A percentile compares a stretch with the other conserved stretches of the same genome.
Conservation (phyloP, 1,140 invertebrate species). For the Cydia amplana region DNA sequence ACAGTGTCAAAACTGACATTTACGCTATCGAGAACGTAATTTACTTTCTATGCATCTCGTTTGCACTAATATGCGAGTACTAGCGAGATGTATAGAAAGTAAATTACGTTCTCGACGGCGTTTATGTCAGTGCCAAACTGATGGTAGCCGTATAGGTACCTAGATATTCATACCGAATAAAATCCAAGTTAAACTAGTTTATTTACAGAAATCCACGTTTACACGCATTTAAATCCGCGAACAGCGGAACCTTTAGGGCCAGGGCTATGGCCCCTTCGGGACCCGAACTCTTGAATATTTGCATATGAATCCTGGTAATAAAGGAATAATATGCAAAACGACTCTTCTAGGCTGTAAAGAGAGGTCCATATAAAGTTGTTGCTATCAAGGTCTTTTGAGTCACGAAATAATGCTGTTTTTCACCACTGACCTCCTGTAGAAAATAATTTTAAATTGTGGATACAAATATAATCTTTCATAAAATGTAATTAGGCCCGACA, state of each 20-base stretch:
- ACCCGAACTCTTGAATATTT: constrained; percentile 8
- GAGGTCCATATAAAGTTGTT: constrained; percentile 9
- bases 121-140: no score
- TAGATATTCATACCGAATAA: neutral
- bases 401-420: neutral
- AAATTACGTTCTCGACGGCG: no score
- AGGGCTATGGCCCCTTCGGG: constrained; percentile 20
- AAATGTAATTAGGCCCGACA: no score
- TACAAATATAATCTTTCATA: no score
- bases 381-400: neutral
- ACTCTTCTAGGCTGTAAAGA: constrained; percentile 29
- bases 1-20: no score
- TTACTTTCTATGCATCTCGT: no score
- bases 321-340: constrained; percentile 33
- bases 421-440: neutral
- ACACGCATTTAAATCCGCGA: neutral
- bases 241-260: constrained; percentile 25
- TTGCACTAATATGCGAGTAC: no score
- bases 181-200: neutral
- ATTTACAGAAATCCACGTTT: neutral
- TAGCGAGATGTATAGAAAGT: no score
- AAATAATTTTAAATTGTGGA: no score
- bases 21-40: no score
- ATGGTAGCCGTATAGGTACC: no score
- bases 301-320: constrained; percentile 33